Conservation (phyloP, 2,888 invertebrate genomes). For the Apotomis turbidana region DNA sequence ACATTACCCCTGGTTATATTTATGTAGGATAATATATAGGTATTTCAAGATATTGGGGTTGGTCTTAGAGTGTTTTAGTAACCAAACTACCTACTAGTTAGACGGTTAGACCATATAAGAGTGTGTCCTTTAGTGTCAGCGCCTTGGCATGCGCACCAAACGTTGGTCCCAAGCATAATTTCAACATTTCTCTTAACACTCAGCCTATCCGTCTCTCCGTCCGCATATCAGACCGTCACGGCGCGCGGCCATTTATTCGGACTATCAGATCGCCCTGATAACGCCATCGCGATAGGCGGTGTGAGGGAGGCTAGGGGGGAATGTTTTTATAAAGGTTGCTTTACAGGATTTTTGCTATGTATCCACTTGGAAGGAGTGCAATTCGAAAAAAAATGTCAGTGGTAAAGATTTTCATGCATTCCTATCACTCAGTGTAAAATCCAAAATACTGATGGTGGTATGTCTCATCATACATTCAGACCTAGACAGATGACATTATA, state of each 20-base stretch:
- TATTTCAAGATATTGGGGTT: too few species aligned
- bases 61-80: too few species aligned
- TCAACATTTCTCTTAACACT: conserved; percentile 16
- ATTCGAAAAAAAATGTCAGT: not conserved
- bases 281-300: conserved; percentile 61
- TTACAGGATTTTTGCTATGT: conserved; percentile 10
- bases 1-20: too few species aligned
- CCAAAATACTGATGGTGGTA: too few species aligned
- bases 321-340: conserved; percentile 7
- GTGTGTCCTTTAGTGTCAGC: not conserved
- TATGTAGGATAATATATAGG: too few species aligned
- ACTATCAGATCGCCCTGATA: conserved; percentile 66
- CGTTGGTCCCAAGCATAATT: conserved; percentile 15
- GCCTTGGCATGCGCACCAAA: not conserved
- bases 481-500: too few species aligned
- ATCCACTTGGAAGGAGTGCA: not conserved
- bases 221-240: conserved; percentile 66
- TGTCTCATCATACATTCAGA: too few species aligned
- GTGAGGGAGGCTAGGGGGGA: conserved; percentile 30
- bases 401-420: not conserved
- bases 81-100: too few species aligned
- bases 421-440: too few species aligned
- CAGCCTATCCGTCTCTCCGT: conserved; percentile 42
- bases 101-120: too few species aligned
- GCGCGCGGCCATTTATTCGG: conserved; percentile 67